Evolutionary conservation across 2,888 invertebrate genomes (phyloP), one percentile per base, ranked within the genome.

Genomic region (Dynastes tityus): DNA sequence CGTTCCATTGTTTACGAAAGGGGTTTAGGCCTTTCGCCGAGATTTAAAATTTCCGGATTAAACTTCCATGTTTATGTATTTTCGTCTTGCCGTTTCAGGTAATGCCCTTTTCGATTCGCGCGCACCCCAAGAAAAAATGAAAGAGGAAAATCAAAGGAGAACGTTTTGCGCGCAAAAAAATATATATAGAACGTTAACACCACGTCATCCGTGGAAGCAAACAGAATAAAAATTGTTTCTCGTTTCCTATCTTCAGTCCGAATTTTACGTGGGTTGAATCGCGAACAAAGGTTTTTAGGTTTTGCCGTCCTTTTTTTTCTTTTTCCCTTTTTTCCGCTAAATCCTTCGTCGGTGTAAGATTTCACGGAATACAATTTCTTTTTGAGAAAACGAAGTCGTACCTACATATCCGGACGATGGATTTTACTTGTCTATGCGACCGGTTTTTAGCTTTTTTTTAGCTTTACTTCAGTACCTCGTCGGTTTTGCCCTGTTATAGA

Each of bases 41-140:
- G 51, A 70, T 70, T 53, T 53, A 70, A 51, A 70, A 70, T 51
- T 37, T 73, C 55, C 73, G 55, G 61, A 73, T 55, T 61, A 73
- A 73, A 67, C 45, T 67, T 67, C 45, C 67, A 67, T 40, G 45
- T 67, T 67, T 67, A 40, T 16, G 67, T 67, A 16, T 67, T 67
- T 64, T 22, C 16, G 49, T 45, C 11, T 40, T 6, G 45, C 16
- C 9, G n/a, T 67, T 45, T 65, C 45, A 67, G 67, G 67, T 67
- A 67, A 67, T 67, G 16, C 16, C n/a, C n/a, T 22, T 67, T 67
- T 67, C 29, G 37, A 13, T 40, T 67, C 29, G 27, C 61, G 61
- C 29, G 61, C 9, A 2, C 3, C 6, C 6, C 4, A 61, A 61
- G 11, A 61, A 27, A 61, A 61, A 61, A 61, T 27, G 61, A 61